These are phyloP conservation scores for Heteropelma amictum DNA, from an alignment of 2,888 invertebrate species.

Conservation along the genomic window DNA sequence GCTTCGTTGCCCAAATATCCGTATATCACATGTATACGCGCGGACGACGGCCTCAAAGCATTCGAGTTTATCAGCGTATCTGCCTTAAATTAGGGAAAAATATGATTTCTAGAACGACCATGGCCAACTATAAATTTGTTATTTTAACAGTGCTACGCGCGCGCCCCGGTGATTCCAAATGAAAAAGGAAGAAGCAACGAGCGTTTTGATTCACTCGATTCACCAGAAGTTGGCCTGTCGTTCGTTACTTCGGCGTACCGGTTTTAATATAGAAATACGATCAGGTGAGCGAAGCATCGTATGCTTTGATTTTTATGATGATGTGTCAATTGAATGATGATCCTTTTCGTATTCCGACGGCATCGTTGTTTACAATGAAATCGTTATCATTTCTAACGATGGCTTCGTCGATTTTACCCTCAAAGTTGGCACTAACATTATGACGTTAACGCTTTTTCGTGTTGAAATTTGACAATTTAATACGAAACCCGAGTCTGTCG, in stretches of 20 bases:
- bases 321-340: too few relatives aligned
- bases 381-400: too few relatives aligned
- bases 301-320: too few relatives aligned
- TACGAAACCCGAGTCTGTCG: background rate
- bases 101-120: slow-evolving; percentile 46
- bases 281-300: too few relatives aligned
- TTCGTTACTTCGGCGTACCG: background rate
- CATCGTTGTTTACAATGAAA: too few relatives aligned
- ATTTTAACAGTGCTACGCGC: slow-evolving; percentile 11
- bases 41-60: slow-evolving; percentile 16
- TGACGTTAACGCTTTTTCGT: too few relatives aligned
- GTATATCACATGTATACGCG: too few relatives aligned
- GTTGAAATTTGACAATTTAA: slow-evolving; percentile 2
- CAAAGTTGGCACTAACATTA: too few relatives aligned
- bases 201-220: background rate
- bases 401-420: too few relatives aligned
- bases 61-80: slow-evolving; percentile 40
- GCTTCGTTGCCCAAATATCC: too few relatives aligned
- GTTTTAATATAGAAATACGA: background rate
- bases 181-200: background rate
- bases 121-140: slow-evolving; percentile 36
- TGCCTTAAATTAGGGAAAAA: slow-evolving; percentile 38
- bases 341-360: too few relatives aligned
- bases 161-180: background rate
- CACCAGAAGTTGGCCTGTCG: background rate